Conservation (phyloP, 2,888 invertebrate genomes). For the Leucophenga maculata region DNA sequence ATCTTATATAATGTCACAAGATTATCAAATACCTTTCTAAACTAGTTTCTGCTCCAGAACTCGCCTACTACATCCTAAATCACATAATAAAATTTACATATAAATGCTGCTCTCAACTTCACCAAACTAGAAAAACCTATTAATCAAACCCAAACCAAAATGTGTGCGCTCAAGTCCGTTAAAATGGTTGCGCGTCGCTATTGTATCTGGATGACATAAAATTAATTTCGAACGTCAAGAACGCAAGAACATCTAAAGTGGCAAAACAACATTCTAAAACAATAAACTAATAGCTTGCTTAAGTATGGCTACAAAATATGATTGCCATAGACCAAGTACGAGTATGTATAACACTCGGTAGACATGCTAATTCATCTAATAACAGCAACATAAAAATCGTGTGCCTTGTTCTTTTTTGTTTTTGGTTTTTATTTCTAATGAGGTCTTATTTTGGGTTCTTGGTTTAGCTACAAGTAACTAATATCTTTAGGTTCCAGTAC, state of each 20-base stretch:
- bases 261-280: slow-evolving; percentile 62
- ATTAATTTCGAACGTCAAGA: neutral
- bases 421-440: neutral
- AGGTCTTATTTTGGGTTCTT: neutral
- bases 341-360: no score
- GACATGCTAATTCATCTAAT: no score
- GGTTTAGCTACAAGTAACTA: neutral
- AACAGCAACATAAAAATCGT: neutral
- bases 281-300: slow-evolving; percentile 48
- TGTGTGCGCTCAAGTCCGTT: slow-evolving; percentile 41
- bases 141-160: slow-evolving; percentile 35
- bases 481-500: slow-evolving; percentile 7
- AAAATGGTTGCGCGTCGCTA: slow-evolving; percentile 22
- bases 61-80: slow-evolving; percentile 32
- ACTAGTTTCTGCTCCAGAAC: slow-evolving; percentile 23
- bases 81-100: slow-evolving; percentile 28
- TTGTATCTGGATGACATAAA: neutral
- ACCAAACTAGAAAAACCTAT: slow-evolving; percentile 46
- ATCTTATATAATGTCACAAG: slow-evolving; percentile 11
- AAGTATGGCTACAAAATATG: slow-evolving; percentile 26
- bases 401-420: neutral
- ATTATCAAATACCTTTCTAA: slow-evolving; percentile 7
- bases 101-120: slow-evolving; percentile 34
- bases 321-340: neutral
- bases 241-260: slow-evolving; percentile 46